A percentile compares a stretch with the other conserved stretches of the same genome.
Evolutionary conservation across 2,797 vertebrate genomes (phyloP).

Genomic region (Limosa lapponica): DNA sequence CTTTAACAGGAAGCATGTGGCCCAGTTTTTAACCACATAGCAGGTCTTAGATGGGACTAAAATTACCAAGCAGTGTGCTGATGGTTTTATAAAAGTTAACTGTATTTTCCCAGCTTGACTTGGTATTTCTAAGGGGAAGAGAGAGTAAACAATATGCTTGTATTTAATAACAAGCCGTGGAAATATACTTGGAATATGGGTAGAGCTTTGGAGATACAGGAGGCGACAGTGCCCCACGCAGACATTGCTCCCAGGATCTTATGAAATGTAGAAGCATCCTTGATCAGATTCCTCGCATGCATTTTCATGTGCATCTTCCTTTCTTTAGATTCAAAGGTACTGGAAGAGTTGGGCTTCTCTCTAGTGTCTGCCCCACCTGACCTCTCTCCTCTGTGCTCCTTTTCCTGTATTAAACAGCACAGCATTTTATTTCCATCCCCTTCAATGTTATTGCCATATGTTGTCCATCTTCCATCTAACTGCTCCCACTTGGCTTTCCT

Average conservation of each 20-base stretch:
- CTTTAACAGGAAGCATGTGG: not conserved
- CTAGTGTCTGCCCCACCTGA: not conserved
- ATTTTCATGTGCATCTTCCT: not conserved
- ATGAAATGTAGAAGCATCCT: not conserved
- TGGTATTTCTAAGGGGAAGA: not conserved
- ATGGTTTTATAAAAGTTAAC: not conserved
- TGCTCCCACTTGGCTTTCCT: not conserved
- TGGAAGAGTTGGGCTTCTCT: not conserved
- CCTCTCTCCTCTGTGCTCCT: not conserved
- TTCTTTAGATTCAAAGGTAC: not conserved
- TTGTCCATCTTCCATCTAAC: not conserved
- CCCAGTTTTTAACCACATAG: not conserved
- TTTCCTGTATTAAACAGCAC: not conserved
- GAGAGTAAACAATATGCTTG: not conserved
- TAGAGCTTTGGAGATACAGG: not conserved
- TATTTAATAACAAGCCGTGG: not conserved
- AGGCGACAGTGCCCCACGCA: fast-evolving
- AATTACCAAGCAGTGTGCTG: not conserved
- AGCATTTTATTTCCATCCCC: not conserved
- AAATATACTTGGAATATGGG: not conserved
- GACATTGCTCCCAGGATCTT: not conserved
- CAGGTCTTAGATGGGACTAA: not conserved
- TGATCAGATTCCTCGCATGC: not conserved
- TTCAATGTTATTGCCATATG: not conserved
- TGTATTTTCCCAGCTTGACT: not conserved